These are phyloP conservation scores for Rachycentron canadum DNA, from an alignment of 2,797 vertebrate species.

Conservation along the genomic window DNA sequence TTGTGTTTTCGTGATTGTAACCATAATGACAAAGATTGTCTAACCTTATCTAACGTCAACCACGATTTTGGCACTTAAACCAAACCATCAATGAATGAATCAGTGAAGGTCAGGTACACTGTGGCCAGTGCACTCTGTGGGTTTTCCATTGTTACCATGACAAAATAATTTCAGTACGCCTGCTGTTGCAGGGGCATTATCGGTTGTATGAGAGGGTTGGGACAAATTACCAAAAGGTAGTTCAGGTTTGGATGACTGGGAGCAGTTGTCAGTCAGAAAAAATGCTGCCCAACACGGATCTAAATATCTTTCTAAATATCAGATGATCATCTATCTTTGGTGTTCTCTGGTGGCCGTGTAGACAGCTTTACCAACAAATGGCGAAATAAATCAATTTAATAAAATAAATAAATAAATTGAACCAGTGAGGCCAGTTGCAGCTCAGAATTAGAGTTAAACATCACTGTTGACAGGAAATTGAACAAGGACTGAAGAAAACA, in stretches of 20 bases:
- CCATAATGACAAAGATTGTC: too few species aligned
- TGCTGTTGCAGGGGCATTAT: too few species aligned
- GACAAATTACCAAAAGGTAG: neutral
- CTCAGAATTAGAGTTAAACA: constrained; percentile 37
- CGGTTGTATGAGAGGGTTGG: neutral
- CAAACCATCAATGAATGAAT: too few species aligned
- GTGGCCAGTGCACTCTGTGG: neutral
- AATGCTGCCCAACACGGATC: neutral
- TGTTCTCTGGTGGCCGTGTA: constrained; percentile 3
- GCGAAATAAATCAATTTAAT: too few species aligned
- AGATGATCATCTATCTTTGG: constrained; percentile 8
- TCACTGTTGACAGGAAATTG: constrained; percentile 33
- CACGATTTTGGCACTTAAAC: too few species aligned
- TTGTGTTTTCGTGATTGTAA: neutral
- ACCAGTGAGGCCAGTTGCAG: neutral
- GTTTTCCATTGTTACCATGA: neutral
- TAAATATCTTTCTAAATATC: too few species aligned
- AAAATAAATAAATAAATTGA: neutral
- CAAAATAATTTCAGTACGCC: too few species aligned
- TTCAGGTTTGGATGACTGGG: neutral
- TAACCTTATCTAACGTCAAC: too few species aligned
- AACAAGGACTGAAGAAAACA: constrained; percentile 51
- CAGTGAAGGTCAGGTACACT: neutral
- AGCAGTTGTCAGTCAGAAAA: neutral
- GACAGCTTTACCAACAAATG: too few species aligned